A percentile compares a stretch with the other conserved stretches of the same genome.
Conservation (phyloP, 1,140 invertebrate species). For the Ctenoplectra terminalis region DNA sequence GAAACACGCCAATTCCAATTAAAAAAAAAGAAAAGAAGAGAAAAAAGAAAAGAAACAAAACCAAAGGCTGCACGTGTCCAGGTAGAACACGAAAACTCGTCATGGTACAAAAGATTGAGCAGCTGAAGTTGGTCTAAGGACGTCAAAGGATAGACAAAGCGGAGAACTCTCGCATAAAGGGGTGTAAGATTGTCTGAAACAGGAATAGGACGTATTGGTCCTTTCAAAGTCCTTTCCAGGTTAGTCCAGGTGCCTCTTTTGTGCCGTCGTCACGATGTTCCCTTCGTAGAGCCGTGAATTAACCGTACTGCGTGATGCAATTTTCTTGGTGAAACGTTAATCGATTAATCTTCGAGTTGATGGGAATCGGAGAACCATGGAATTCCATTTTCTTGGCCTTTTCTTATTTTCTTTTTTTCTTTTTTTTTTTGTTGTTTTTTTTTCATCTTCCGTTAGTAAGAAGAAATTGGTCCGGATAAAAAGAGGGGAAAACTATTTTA, state of each 20-base stretch:
- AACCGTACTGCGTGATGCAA: background rate
- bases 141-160: slow-evolving; percentile 24
- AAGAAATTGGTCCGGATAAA: background rate
- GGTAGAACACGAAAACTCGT: background rate
- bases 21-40: background rate
- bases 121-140: slow-evolving; percentile 16
- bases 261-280: background rate
- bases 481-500: background rate
- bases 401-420: too few relatives aligned
- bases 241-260: slow-evolving; percentile 39
- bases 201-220: slow-evolving; percentile 16
- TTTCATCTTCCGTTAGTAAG: background rate
- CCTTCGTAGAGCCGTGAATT: background rate
- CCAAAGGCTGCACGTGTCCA: background rate
- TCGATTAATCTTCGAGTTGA: background rate
- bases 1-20: background rate
- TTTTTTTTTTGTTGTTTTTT: too few relatives aligned
- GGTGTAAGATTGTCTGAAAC: slow-evolving; percentile 3
- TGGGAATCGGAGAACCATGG: background rate
- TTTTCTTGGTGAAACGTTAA: background rate
- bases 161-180: slow-evolving; percentile 3
- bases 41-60: background rate
- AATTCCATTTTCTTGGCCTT: background rate
- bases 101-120: slow-evolving; percentile 9
- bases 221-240: slow-evolving; percentile 1